Percentiles rank a stretch among this genome's conserved stretches.
Evolutionary conservation across 2,888 invertebrate genomes (phyloP).

Genomic region (Agrochola lychnidis): DNA sequence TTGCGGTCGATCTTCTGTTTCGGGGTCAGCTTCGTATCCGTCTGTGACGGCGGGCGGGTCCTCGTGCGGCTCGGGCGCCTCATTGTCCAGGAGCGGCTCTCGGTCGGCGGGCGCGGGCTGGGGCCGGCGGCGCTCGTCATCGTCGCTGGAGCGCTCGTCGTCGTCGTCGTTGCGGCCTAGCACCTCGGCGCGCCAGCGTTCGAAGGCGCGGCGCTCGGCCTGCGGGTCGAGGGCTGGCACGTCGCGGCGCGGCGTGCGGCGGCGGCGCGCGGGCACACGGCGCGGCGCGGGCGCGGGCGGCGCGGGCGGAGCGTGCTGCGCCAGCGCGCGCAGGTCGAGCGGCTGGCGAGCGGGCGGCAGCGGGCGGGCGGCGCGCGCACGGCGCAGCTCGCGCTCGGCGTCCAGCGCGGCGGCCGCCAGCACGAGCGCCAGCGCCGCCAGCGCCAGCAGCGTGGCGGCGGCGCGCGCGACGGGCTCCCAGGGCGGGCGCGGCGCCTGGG

Average conservation of each 20-base stretch:
- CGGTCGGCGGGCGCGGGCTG: conserved; percentile 52
- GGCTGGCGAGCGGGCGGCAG: conserved; percentile 78
- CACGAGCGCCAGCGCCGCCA: conserved; percentile 76
- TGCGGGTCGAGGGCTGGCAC: conserved; percentile 71
- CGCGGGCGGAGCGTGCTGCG: conserved; percentile 59
- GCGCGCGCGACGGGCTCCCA: conserved; percentile 72
- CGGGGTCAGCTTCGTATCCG: conserved; percentile 67
- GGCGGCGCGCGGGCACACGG: conserved; percentile 59
- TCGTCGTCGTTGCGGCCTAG: conserved; percentile 73
- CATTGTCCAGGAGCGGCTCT: conserved; percentile 29
- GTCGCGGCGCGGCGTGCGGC: conserved; percentile 68
- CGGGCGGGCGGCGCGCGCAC: conserved; percentile 83
- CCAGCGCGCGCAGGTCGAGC: conserved; percentile 70
- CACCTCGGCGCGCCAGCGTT: conserved; percentile 82
- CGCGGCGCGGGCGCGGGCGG: conserved; percentile 55
- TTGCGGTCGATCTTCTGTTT: conserved; percentile 67
- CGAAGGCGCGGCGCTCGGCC: conserved; percentile 82
- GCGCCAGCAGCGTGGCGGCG: conserved; percentile 69
- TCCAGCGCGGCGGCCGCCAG: conserved; percentile 76
- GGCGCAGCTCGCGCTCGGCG: conserved; percentile 71
- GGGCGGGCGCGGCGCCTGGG: conserved; percentile 80
- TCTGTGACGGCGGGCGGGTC: conserved; percentile 55
- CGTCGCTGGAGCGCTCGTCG: conserved; percentile 78
- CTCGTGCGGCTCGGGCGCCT: conserved; percentile 53
- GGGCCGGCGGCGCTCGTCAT: conserved; percentile 35